Percentiles rank a stretch among this genome's conserved stretches.
phyloP scores from a whole-genome alignment of 1,140 invertebrate species.

The Lysiphlebus fabarum region DNA sequence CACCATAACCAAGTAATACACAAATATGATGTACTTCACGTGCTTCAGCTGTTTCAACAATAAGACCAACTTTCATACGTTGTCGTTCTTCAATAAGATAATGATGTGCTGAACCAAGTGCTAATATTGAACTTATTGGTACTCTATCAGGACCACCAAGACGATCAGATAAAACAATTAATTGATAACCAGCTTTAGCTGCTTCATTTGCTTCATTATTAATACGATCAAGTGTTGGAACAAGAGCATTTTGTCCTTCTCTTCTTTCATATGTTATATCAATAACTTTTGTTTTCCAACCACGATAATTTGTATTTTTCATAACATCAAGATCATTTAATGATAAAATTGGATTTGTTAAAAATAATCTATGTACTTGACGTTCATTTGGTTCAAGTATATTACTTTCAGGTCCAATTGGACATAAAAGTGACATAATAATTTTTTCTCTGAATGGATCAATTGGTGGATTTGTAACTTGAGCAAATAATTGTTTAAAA shows the following conservation, averaged over 20 bases:
- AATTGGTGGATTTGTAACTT: slow-evolving; percentile 99
- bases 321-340: slow-evolving; percentile 85
- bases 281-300: slow-evolving; percentile 88
- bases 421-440: slow-evolving; percentile 94
- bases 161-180: slow-evolving; percentile 87
- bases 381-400: slow-evolving; percentile 84
- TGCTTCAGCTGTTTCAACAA: slow-evolving; percentile 92
- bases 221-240: slow-evolving; percentile 75
- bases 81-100: slow-evolving; percentile 91
- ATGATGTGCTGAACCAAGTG: slow-evolving; percentile 92
- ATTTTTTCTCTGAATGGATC: slow-evolving; percentile 99
- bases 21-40: slow-evolving; percentile 97
- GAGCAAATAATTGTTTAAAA: slow-evolving; percentile 99
- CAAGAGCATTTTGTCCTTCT: slow-evolving; percentile 71
- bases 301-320: slow-evolving; percentile 78
- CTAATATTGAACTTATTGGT: slow-evolving; percentile 80
- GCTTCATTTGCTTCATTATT: slow-evolving; percentile 80
- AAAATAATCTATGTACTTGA: slow-evolving; percentile 90
- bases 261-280: slow-evolving; percentile 82
- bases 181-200: slow-evolving; percentile 75
- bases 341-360: slow-evolving; percentile 93
- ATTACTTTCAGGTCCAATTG: slow-evolving; percentile 90
- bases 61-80: slow-evolving; percentile 92
- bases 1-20: slow-evolving; percentile 93
- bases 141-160: slow-evolving; percentile 68